phyloP scores from a whole-genome alignment of 2,113 vertebrate species.

The Engystomops pustulosus region DNA sequence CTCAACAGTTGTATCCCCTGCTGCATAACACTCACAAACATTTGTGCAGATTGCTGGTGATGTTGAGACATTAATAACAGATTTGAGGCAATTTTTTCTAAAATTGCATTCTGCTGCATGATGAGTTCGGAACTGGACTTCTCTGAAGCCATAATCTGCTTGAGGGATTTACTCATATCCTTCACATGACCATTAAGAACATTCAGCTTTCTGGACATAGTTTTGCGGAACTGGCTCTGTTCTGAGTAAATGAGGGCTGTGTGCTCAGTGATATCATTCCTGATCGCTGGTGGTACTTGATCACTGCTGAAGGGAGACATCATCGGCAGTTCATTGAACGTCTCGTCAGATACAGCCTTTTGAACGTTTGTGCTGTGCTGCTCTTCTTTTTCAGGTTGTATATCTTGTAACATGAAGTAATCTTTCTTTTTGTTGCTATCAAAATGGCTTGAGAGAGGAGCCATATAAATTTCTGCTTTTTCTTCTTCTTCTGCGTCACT shows the following conservation, averaged over 20 bases:
- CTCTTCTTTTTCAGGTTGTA: slow-evolving; percentile 37
- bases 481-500: slow-evolving; percentile 24
- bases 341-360: slow-evolving; percentile 32
- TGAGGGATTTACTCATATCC: slow-evolving; percentile 53
- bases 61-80: slow-evolving; percentile 51
- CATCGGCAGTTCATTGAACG: slow-evolving; percentile 38
- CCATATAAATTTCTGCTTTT: slow-evolving; percentile 25
- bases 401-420: slow-evolving; percentile 30
- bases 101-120: slow-evolving; percentile 52
- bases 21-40: slow-evolving; percentile 46
- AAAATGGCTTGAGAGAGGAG: slow-evolving; percentile 33
- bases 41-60: slow-evolving; percentile 44
- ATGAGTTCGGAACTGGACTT: slow-evolving; percentile 45
- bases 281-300: slow-evolving; percentile 33
- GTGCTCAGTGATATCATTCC: slow-evolving; percentile 43
- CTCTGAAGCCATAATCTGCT: slow-evolving; percentile 47
- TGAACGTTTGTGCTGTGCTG: slow-evolving; percentile 3
- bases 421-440: slow-evolving; percentile 33
- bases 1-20: slow-evolving; percentile 47
- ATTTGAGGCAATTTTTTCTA: slow-evolving; percentile 57
- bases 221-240: slow-evolving; percentile 50
- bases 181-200: slow-evolving; percentile 54
- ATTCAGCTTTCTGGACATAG: slow-evolving; percentile 53
- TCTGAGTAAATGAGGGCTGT: slow-evolving; percentile 43
- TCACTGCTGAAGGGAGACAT: slow-evolving; percentile 45